Evolutionary conservation across 2,888 invertebrate species (phyloP), one percentile per base, ranked within the genome.

Genomic region (Synanthedon formicaeformis): DNA sequence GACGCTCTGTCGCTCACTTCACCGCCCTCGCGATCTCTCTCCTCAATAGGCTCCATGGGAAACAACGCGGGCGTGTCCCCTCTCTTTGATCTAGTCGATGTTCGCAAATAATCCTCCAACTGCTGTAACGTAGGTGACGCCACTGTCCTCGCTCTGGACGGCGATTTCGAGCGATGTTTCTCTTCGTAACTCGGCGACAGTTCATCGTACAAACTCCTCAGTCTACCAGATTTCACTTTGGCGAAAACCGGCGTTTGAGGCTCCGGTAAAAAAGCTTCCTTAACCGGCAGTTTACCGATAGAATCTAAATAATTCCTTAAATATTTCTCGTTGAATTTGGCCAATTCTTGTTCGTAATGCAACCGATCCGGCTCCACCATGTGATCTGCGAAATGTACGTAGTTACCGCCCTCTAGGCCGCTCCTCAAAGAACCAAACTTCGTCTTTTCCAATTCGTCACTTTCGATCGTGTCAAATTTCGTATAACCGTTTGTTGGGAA

Each of bases 41-140:
- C 86, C 52, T 75, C 80, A n/a, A 83, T 83, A 0, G 90, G 89
- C 51, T 89, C 84, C 75, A 89, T 90, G 50, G 90, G 85, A 61
- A 89, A 87, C 57, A 86, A 40, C 0, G 80, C 85, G 0, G 87
- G 87, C 10, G 80, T 84, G 50, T 76, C 88, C 53, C 71, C 85
- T 52, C 83, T 59, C 55, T 75, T 60, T 2, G 78, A 73, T 53
- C 75, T 73, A 48, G 73, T 71, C 41, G 83, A 80, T 40, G 77
- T 71, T 55, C 79, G 73, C 54, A 88, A 71, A 54, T 88, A 88
- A 55, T 88, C 88, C 53, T 88, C 88, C 53, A 88, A 66, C 60
- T 88, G 88, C 58, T 88, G 87, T 57, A 88, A 63, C 5, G 88
- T 88, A 8, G 88, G 88, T 5, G 84, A 67, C 14, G 81, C 69